Evolutionary conservation across 2,888 invertebrate species (phyloP), one percentile per base, ranked within the genome.

Genomic region (Julus scandinavius): DNA sequence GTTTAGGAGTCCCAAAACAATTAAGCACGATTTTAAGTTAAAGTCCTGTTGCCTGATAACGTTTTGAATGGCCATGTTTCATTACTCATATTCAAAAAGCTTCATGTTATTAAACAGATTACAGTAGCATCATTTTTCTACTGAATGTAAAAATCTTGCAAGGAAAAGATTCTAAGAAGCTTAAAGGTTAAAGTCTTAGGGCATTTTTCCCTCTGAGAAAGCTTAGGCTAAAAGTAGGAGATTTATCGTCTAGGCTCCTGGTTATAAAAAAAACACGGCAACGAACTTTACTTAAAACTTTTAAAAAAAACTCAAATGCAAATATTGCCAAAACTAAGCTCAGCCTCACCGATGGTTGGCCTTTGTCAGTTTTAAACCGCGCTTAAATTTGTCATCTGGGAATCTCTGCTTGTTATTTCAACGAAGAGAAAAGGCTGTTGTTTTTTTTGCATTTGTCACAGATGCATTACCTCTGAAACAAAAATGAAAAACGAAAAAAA

Each of bases 111-210:
- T 72, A 72, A 72, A 72, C 72, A 72, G 72, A 72, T 72, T 72
- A 72, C 72, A 29, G 72, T 72, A 29, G 72, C 72, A 11, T 72
- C 72, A 72, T 72, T 72, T 72, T 72, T 29, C 20, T 29, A 72
- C 72, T 72, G 72, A 72, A 29, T 72, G 29, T 29, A 72, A 72
- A 72, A 72, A 72, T 72, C 20, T 20, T 72, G 29, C 29, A 72
- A 29, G 72, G 72, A 29, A 72, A 72, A 29, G 17, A 72, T 9
- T 72, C 29, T 72, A 72, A 72, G 72, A 72, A 72, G 72, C 72
- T 72, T 72, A 72, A 72, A 72, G 72, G 72, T 72, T 72, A 72
- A 72, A 72, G 72, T 72, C 72, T 72, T 72, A 72, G 72, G 72
- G 29, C 72, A 72, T 72, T 72, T 72, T 45, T 29, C 72, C 11